Evolutionary conservation across 2,888 invertebrate species (phyloP).

Genomic region (Scaptodrosophila latifasciaeformis): DNA sequence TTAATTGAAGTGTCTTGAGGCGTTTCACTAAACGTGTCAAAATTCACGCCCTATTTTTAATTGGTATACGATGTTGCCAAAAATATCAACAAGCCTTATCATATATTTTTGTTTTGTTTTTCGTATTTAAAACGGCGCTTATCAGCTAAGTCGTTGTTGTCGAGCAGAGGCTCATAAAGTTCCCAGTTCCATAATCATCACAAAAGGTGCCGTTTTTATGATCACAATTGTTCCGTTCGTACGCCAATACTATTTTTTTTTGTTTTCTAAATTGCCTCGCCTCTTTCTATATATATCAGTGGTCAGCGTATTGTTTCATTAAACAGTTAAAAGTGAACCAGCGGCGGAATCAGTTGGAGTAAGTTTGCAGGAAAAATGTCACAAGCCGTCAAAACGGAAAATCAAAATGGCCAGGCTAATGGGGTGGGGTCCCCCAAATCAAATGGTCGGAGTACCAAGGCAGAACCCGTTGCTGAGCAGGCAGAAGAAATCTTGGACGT

Average conservation of each 20-base stretch:
- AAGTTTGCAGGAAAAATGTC: constrained; percentile 41
- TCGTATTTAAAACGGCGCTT: constrained; percentile 25
- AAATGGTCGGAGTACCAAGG: constrained; percentile 9
- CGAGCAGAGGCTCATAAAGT: constrained; percentile 42
- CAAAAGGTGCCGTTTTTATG: constrained; percentile 49
- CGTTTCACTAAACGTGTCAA: no score
- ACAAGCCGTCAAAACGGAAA: constrained; percentile 33
- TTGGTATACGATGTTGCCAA: constrained; percentile 22
- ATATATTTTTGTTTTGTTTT: constrained; percentile 19
- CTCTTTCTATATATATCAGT: no score
- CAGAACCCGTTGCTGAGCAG: no score
- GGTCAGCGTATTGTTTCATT: not conserved
- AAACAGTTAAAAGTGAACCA: not conserved
- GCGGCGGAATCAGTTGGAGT: no score
- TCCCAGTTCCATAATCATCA: constrained; percentile 33
- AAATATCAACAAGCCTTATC: constrained; percentile 13
- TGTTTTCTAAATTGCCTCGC: constrained; percentile 27
- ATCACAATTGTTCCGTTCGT: constrained; percentile 8
- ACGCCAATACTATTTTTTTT: constrained; percentile 8
- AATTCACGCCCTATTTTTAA: no score
- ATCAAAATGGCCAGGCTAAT: constrained; percentile 9
- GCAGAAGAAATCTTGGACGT: constrained; percentile 75
- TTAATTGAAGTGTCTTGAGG: no score
- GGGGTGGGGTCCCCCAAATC: not conserved
- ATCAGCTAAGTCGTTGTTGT: constrained; percentile 41